Evolutionary conservation across 2,888 invertebrate genomes (phyloP).

Genomic region (Microdon myrmicae): DNA sequence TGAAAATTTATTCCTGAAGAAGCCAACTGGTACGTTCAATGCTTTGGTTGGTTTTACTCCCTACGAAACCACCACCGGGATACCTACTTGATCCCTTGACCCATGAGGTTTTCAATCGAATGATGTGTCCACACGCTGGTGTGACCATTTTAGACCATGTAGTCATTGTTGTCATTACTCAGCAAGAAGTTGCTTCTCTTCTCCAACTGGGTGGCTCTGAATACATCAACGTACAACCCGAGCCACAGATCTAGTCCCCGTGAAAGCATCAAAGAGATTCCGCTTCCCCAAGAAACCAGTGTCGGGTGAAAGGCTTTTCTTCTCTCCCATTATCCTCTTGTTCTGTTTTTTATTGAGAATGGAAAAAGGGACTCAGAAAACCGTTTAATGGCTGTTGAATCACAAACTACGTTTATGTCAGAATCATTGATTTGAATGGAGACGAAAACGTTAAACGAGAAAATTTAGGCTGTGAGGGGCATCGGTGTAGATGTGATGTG

Average conservation of each 20-base stretch:
- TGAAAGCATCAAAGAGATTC: conserved; percentile 45
- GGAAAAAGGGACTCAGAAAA: conserved; percentile 28
- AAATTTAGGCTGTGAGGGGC: conserved; percentile 5
- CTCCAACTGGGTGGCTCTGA: conserved; percentile 38
- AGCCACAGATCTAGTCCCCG: neutral
- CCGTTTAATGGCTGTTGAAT: conserved; percentile 43
- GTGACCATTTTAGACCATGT: too few species aligned
- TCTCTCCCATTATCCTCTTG: conserved; percentile 15
- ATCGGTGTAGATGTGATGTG: neutral
- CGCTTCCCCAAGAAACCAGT: conserved; percentile 38
- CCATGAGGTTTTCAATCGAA: too few species aligned
- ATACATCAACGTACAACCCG: neutral
- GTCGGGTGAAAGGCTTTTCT: conserved; percentile 40
- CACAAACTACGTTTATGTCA: conserved; percentile 20
- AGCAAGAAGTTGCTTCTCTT: conserved; percentile 26
- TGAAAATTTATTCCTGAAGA: conserved; percentile 27
- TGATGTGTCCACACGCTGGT: too few species aligned
- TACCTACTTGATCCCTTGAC: conserved; percentile 8
- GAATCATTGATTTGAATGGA: conserved; percentile 24
- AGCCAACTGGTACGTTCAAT: conserved; percentile 17
- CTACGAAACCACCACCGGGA: conserved; percentile 9
- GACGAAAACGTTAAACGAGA: conserved; percentile 1
- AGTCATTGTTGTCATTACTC: too few species aligned
- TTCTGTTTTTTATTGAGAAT: neutral
- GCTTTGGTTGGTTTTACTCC: too few species aligned